Evolutionary conservation across 2,888 invertebrate species (phyloP), one percentile per base, ranked within the genome.

Genomic region (Labia minor): DNA sequence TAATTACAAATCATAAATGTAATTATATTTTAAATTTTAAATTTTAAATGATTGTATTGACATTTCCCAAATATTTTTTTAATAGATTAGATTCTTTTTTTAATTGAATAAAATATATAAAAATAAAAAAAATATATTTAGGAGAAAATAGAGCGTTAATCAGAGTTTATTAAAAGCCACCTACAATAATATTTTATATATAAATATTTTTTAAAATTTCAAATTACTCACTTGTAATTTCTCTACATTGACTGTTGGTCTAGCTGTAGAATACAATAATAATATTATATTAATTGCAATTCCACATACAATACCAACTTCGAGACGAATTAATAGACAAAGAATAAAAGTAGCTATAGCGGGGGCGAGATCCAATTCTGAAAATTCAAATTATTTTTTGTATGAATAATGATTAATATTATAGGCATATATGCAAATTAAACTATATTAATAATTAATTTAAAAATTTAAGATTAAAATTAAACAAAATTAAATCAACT

Each of bases 321-420:
- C 86, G 62, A 86, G 79, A 65, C 86, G 81, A 65, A 86, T 77
- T 68, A 85, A 80, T 33, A 88, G 78, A 67, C 86, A 87, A 19
- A 82, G 80, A 1, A 86, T 71, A 73, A 88, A 88, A 6, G 88
- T 87, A 0, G 83, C 80, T 11, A 80, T 73, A 64, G 86, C 85
- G 14, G 87, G 86, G 67, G 87, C 78, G 69, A 88, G 76, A 75
- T 88, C 87, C 68, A 83, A 78, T 78, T 86, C 87, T 88, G 76
- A 21, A 79, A 80, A 26, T n/a, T 26, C 26, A 26, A 26, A 26
- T 26, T n/a, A n/a, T n/a, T n/a, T n/a, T n/a, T n/a, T n/a, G n/a
- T n/a, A n/a, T 66, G 11, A 72, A 69, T 69, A 69, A 70, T 16
- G 49, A 66, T 19, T 67, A 64, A 62, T 33, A 67, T 19, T 16